A percentile compares a stretch with the other conserved stretches of the same genome.
phyloP scores from a whole-genome alignment of 2,113 vertebrate species.

The Phaetusa simplex region DNA sequence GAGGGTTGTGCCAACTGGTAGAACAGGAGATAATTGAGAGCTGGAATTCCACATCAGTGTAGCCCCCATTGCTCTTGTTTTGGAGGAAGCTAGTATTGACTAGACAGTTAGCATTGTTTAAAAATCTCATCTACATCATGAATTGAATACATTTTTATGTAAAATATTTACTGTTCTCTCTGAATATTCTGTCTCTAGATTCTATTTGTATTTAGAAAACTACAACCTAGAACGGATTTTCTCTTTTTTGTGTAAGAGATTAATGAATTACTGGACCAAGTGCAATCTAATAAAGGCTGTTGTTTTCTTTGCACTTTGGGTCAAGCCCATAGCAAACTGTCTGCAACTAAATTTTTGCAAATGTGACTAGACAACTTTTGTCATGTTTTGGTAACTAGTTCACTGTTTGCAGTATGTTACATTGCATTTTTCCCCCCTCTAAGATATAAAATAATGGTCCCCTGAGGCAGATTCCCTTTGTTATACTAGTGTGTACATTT shows the following conservation, averaged over 20 bases:
- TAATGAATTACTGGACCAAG: background rate
- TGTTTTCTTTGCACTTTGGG: background rate
- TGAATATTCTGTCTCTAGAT: background rate
- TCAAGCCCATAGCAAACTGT: background rate
- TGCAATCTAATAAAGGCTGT: background rate
- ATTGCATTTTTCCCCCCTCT: accelerated
- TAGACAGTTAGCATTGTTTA: background rate
- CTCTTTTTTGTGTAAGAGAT: background rate
- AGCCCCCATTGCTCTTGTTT: background rate
- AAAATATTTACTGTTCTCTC: background rate
- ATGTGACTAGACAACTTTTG: background rate
- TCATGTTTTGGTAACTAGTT: background rate
- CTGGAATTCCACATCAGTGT: background rate
- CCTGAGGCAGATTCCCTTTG: background rate
- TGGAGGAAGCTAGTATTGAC: background rate
- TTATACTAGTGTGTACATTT: background rate
- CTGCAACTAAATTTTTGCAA: background rate
- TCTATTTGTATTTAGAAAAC: background rate
- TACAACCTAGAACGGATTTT: background rate
- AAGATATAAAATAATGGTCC: background rate
- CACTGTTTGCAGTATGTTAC: background rate
- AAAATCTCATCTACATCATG: background rate
- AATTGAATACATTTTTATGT: background rate
- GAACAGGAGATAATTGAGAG: background rate
- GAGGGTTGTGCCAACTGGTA: background rate